These are phyloP conservation scores for Exocentrus adspersus DNA, from an alignment of 2,888 invertebrate genomes.

Conservation along the genomic window DNA sequence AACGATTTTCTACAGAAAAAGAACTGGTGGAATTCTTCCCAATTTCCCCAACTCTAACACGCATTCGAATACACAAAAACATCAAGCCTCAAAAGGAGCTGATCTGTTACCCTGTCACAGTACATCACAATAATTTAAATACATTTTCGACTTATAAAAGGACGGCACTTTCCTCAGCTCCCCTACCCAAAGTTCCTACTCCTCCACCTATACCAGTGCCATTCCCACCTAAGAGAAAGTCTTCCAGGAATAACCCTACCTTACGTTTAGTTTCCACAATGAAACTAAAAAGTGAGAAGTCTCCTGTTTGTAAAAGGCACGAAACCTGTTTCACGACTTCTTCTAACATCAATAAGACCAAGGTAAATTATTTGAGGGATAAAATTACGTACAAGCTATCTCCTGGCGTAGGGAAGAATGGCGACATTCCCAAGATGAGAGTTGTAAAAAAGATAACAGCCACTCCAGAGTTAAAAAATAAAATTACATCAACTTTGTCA, in stretches of 20 bases:
- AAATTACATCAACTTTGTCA: slow-evolving; percentile 58
- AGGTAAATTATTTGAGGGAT: slow-evolving; percentile 71
- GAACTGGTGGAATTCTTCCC: slow-evolving; percentile 84
- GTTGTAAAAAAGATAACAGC: slow-evolving; percentile 56
- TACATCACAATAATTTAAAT: slow-evolving; percentile 61
- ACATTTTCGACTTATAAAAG: slow-evolving; percentile 71
- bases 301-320: slow-evolving; percentile 61
- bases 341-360: slow-evolving; percentile 62
- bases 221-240: slow-evolving; percentile 79
- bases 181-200: slow-evolving; percentile 56
- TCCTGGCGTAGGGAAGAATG: slow-evolving; percentile 47
- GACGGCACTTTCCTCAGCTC: slow-evolving; percentile 68
- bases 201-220: slow-evolving; percentile 67
- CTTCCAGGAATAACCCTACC: slow-evolving; percentile 78
- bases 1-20: slow-evolving; percentile 69
- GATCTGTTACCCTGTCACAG: slow-evolving; percentile 70
- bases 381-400: slow-evolving; percentile 71
- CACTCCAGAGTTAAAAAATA: slow-evolving; percentile 58
- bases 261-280: slow-evolving; percentile 71
- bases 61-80: slow-evolving; percentile 78
- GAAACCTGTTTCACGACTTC: slow-evolving; percentile 65
- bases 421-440: slow-evolving; percentile 51
- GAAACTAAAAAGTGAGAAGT: slow-evolving; percentile 59
- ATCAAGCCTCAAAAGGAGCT: slow-evolving; percentile 67
- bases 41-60: slow-evolving; percentile 81